These are phyloP conservation scores for Corythornis leucogaster DNA, from an alignment of 2,797 vertebrate genomes.

Conservation along the genomic window DNA sequence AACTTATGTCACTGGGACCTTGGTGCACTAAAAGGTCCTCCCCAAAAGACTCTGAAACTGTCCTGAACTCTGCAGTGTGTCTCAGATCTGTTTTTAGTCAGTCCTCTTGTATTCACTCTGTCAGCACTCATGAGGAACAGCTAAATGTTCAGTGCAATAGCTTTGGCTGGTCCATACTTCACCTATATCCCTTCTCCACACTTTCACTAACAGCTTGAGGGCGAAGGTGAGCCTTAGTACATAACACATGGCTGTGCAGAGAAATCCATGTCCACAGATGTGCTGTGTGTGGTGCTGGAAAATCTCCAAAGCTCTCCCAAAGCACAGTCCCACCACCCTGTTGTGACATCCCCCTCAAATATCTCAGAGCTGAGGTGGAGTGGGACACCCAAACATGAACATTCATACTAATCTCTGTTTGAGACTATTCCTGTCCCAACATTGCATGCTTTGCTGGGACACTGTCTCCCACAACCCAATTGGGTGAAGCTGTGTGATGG, in stretches of 20 bases:
- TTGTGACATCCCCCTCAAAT: background rate
- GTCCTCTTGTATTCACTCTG: background rate
- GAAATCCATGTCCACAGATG: background rate
- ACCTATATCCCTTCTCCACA: background rate
- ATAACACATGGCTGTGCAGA: background rate
- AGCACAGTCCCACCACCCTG: background rate
- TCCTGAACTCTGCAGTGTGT: background rate
- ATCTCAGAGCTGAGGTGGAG: background rate
- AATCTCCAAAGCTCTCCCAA: background rate
- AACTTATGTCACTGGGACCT: background rate
- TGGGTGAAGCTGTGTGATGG: background rate
- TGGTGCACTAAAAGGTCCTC: background rate
- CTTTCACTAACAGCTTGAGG: background rate
- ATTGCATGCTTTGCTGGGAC: background rate
- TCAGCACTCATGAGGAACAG: accelerated
- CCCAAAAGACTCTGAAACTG: background rate
- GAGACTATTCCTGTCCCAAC: background rate
- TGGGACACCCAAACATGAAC: background rate
- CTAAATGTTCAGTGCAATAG: too few relatives aligned
- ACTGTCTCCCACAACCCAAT: background rate
- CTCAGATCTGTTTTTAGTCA: background rate
- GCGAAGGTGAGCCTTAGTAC: background rate
- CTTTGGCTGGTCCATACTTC: background rate
- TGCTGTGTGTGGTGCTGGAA: background rate
- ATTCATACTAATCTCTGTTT: background rate